A percentile compares a stretch with the other conserved stretches of the same genome.
Conservation (phyloP, 2,888 invertebrate genomes). For the Alentia gelatinosa region DNA sequence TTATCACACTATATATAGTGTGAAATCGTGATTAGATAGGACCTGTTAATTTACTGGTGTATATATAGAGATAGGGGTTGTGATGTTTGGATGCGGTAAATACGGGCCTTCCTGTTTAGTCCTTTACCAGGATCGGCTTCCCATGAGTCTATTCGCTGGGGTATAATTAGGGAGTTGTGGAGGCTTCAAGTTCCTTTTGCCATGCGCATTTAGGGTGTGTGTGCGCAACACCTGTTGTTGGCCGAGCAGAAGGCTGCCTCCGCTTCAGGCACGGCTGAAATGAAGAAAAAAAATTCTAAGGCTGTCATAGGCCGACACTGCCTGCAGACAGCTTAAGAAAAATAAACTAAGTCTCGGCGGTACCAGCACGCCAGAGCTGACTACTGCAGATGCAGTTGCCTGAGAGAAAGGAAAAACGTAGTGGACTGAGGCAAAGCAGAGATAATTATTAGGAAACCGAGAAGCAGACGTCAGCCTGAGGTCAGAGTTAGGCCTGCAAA, state of each 20-base stretch:
- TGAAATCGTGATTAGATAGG: too few relatives aligned
- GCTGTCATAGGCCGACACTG: neutral
- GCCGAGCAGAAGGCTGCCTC: neutral
- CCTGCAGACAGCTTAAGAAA: neutral
- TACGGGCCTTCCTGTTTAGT: too few relatives aligned
- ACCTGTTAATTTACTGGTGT: too few relatives aligned
- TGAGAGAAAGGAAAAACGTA: neutral
- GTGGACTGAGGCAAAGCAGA: neutral
- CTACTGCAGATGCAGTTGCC: neutral
- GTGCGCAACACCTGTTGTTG: constrained; percentile 4
- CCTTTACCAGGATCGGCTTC: too few relatives aligned
- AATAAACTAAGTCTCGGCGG: neutral
- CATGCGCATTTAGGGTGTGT: neutral
- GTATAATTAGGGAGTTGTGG: too few relatives aligned
- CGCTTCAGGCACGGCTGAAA: neutral
- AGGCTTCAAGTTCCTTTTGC: neutral
- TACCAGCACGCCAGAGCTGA: neutral
- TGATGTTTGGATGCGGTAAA: too few relatives aligned
- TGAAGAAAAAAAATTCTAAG: neutral
- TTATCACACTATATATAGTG: too few relatives aligned
- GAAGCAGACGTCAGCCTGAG: neutral
- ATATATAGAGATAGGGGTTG: too few relatives aligned
- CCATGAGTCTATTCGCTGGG: too few relatives aligned
- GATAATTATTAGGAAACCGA: neutral
- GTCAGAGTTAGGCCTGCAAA: neutral